These are phyloP conservation scores for Serripes groenlandicus DNA, from an alignment of 2,888 invertebrate genomes.

Conservation along the genomic window DNA sequence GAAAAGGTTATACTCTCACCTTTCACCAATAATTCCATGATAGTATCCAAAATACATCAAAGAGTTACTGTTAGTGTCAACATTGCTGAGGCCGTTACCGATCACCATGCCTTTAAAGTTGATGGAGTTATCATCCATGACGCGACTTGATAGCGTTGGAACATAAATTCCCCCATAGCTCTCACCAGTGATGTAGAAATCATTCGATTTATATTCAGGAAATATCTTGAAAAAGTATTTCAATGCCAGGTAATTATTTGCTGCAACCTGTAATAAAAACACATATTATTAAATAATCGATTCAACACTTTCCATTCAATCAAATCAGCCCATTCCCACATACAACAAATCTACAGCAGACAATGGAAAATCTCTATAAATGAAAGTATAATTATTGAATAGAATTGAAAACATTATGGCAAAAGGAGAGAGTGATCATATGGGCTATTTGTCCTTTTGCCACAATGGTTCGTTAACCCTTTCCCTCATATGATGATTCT, in stretches of 20 bases:
- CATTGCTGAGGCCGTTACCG: constrained; percentile 87
- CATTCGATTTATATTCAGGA: constrained; percentile 86
- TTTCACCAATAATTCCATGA: constrained; percentile 85
- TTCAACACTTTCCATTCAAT: background rate
- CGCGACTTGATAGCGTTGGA: constrained; percentile 86
- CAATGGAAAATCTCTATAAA: no score
- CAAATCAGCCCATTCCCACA: no score
- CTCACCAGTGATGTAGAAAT: constrained; percentile 87
- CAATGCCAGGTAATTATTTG: constrained; percentile 87
- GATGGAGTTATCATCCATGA: constrained; percentile 82
- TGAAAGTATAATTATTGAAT: no score
- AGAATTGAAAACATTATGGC: background rate
- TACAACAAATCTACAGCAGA: no score
- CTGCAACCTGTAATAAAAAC: constrained; percentile 81
- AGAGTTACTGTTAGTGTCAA: constrained; percentile 82
- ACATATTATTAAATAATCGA: background rate
- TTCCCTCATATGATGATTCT: no score
- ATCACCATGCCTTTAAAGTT: constrained; percentile 87
- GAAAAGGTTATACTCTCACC: no score
- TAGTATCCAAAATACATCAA: constrained; percentile 86
- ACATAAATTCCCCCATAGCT: constrained; percentile 88
- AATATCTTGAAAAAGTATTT: constrained; percentile 87
- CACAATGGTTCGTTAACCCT: no score
- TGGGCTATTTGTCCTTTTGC: background rate
- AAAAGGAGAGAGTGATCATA: background rate